A percentile compares a stretch with the other conserved stretches of the same genome.
These are phyloP conservation scores for Drosophila paramelanica DNA, from an alignment of 2,888 invertebrate species.

Conservation along the genomic window DNA sequence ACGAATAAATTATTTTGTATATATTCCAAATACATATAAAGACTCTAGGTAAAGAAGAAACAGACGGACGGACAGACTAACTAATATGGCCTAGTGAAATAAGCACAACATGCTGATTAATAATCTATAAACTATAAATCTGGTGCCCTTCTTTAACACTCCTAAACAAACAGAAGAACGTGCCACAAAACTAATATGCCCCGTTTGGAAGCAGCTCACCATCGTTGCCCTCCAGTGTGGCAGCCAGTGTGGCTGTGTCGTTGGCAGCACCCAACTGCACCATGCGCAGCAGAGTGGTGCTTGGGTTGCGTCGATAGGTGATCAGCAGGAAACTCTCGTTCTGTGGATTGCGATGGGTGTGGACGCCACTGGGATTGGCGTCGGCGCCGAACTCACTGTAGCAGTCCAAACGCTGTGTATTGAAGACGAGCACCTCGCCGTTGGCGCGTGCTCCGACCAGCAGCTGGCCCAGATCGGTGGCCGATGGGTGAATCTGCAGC, in stretches of 20 bases:
- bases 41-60: too few relatives aligned
- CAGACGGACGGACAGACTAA: too few relatives aligned
- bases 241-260: conserved; percentile 26
- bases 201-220: conserved; percentile 12
- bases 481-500: conserved; percentile 67
- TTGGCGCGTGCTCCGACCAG: conserved; percentile 69
- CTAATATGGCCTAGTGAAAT: too few relatives aligned
- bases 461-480: conserved; percentile 58
- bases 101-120: too few relatives aligned
- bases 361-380: conserved; percentile 58
- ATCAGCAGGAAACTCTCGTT: conserved; percentile 75
- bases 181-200: too few relatives aligned
- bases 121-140: too few relatives aligned
- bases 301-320: conserved; percentile 46
- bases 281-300: conserved; percentile 68
- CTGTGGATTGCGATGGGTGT: conserved; percentile 60
- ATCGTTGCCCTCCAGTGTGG: conserved; percentile 52
- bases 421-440: conserved; percentile 74
- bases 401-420: conserved; percentile 78
- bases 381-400: conserved; percentile 72
- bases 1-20: too few relatives aligned
- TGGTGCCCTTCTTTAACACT: too few relatives aligned
- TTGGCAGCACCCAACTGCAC: conserved; percentile 66
- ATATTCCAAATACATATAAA: too few relatives aligned
- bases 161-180: too few relatives aligned